These are phyloP conservation scores for Brachyalestes nurse DNA, from an alignment of 2,797 vertebrate species.

Conservation along the genomic window DNA sequence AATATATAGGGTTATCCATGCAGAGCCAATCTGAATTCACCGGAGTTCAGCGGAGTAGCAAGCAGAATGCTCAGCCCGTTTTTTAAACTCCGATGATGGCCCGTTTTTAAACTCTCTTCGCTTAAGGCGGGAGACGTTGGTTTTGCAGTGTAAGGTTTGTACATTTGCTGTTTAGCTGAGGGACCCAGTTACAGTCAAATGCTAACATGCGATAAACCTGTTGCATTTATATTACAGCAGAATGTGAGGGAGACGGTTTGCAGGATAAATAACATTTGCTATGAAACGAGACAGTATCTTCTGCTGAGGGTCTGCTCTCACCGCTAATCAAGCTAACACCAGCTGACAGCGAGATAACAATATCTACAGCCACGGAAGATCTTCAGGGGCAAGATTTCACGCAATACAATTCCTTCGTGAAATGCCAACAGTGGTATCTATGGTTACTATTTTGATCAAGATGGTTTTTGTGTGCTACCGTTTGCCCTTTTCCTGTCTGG, in stretches of 20 bases:
- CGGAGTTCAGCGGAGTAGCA: slow-evolving; percentile 39
- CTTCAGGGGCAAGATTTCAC: slow-evolving; percentile 49
- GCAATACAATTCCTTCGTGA: slow-evolving; percentile 44
- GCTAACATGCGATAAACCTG: slow-evolving; percentile 6
- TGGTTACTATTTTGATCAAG: slow-evolving; percentile 55
- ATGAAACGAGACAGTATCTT: slow-evolving; percentile 37
- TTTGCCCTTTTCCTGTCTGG: slow-evolving; percentile 53
- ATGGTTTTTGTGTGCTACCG: slow-evolving; percentile 38
- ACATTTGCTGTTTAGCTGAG: background rate
- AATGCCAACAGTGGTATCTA: slow-evolving; percentile 53
- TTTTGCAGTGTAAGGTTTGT: background rate
- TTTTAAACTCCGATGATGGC: slow-evolving; percentile 20
- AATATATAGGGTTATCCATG: slow-evolving; percentile 65
- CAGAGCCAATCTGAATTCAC: slow-evolving; percentile 55
- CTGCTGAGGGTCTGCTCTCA: slow-evolving; percentile 48
- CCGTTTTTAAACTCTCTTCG: slow-evolving; percentile 16
- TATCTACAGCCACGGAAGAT: slow-evolving; percentile 45
- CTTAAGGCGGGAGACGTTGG: background rate
- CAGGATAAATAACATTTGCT: slow-evolving; percentile 32
- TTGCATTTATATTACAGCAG: slow-evolving; percentile 29
- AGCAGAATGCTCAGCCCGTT: background rate
- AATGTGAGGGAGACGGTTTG: slow-evolving; percentile 36
- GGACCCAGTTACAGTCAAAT: background rate
- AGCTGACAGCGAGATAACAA: slow-evolving; percentile 52
- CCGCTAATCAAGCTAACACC: slow-evolving; percentile 54